phyloP scores from a whole-genome alignment of 2,797 vertebrate genomes.

The Anabacerthia variegaticeps region DNA sequence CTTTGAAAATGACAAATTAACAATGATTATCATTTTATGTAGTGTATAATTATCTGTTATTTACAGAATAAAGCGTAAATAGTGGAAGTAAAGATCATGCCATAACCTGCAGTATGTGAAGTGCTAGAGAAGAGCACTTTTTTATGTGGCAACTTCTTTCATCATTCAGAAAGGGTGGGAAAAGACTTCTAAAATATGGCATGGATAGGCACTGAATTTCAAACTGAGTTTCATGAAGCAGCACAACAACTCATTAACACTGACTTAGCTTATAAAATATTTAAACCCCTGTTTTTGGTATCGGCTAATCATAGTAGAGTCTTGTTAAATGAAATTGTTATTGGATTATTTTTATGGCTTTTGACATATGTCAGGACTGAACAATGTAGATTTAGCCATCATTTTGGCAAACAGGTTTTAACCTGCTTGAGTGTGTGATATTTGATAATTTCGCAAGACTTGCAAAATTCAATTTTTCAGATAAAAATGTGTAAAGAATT shows the following conservation, averaged over 20 bases:
- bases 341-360: background rate
- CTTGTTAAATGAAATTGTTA: background rate
- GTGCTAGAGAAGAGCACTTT: background rate
- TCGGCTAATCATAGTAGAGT: background rate
- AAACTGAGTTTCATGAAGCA: background rate
- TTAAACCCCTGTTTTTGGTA: background rate
- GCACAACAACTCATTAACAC: background rate
- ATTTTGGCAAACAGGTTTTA: background rate
- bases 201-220: background rate
- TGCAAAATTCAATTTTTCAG: background rate
- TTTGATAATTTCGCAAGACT: background rate
- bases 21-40: background rate
- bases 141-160: background rate
- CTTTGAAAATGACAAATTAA: constrained; percentile 39
- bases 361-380: background rate
- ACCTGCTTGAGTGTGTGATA: background rate
- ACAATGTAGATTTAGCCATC: background rate
- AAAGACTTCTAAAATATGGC: background rate
- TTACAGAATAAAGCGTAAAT: constrained; percentile 22
- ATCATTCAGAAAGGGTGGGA: background rate
- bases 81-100: constrained; percentile 21
- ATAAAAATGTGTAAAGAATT: background rate
- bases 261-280: background rate
- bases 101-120: background rate
- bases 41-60: constrained; percentile 35